Conservation (phyloP, 2,113 vertebrate species). For the Symphodus melops region DNA sequence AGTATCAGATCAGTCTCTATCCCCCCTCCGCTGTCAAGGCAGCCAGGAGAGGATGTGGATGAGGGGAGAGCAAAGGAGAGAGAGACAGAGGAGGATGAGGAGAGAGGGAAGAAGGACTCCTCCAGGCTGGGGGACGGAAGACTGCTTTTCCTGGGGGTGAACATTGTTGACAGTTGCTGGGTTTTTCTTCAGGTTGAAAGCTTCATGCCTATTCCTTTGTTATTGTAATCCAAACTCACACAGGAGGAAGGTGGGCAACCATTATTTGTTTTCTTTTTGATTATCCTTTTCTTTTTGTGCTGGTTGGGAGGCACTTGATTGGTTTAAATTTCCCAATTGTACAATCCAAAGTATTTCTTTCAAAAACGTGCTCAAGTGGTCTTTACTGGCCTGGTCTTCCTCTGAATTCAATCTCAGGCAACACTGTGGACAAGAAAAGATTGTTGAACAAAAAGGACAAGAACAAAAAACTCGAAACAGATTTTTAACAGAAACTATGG, state of each 20-base stretch:
- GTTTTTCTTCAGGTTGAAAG: constrained; percentile 40
- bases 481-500: not conserved
- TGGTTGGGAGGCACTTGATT: not conserved
- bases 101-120: constrained; percentile 84
- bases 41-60: constrained; percentile 43
- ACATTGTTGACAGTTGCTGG: constrained; percentile 57
- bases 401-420: not conserved
- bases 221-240: constrained; percentile 13
- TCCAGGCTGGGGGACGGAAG: constrained; percentile 81
- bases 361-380: not conserved
- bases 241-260: not conserved
- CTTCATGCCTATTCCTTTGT: constrained; percentile 5
- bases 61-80: constrained; percentile 65
- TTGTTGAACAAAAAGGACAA: constrained; percentile 16
- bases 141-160: constrained; percentile 74
- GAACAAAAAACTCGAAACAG: constrained; percentile 1
- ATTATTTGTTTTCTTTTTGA: not conserved
- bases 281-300: not conserved
- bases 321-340: constrained; percentile 5
- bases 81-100: constrained; percentile 72
- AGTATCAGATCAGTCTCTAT: constrained; percentile 84
- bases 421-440: constrained; percentile 31
- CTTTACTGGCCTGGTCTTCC: not conserved
- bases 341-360: constrained; percentile 14
- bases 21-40: constrained; percentile 56